These are phyloP conservation scores for Sturnira hondurensis DNA, from an alignment of 2,113 vertebrate species.

Conservation along the genomic window DNA sequence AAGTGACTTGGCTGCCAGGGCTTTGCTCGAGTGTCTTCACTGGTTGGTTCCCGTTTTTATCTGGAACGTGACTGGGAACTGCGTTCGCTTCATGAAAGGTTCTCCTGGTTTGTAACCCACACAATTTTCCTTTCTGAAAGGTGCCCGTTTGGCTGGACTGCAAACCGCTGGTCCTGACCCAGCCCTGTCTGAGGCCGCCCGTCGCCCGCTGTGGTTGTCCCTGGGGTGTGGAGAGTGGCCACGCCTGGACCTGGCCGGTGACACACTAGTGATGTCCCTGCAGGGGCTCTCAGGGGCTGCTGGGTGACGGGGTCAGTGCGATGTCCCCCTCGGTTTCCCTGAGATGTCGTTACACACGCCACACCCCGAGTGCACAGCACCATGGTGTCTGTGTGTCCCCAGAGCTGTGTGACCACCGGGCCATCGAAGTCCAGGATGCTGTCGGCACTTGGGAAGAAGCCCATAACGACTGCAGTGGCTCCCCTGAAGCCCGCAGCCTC, in stretches of 20 bases:
- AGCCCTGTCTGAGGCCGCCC: accelerated
- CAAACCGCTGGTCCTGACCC: no score
- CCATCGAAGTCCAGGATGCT: not conserved
- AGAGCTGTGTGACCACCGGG: not conserved
- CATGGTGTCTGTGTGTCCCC: not conserved
- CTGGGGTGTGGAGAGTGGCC: accelerated
- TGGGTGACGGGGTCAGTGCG: not conserved
- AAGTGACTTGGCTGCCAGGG: not conserved
- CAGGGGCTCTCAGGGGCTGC: not conserved
- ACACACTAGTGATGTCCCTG: accelerated
- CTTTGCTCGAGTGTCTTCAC: accelerated
- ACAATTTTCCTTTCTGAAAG: not conserved
- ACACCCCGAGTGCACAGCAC: accelerated
- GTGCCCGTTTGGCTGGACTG: not conserved
- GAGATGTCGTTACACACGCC: accelerated
- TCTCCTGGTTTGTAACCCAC: not conserved
- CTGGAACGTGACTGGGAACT: not conserved
- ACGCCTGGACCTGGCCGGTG: no score
- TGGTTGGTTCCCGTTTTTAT: not conserved
- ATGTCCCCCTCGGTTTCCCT: accelerated
- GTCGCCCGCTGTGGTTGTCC: accelerated
- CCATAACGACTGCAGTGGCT: accelerated
- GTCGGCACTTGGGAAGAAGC: accelerated
- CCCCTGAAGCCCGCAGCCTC: no score
- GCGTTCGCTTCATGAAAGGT: not conserved